These are phyloP conservation scores for Morpho deidamia DNA, from an alignment of 2,888 invertebrate genomes.

Conservation along the genomic window DNA sequence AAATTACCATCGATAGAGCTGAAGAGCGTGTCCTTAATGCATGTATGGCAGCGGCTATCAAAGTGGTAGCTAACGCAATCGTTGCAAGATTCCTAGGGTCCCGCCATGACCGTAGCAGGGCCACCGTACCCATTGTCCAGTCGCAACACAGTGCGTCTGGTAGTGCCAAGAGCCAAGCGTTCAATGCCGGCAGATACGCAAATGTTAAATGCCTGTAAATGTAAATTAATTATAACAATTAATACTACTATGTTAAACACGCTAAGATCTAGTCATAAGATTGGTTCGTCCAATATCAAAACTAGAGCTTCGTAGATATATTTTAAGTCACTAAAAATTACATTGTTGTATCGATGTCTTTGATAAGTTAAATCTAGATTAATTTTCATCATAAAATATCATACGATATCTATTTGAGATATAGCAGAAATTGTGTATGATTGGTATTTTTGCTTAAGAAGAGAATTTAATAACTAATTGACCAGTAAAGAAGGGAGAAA, in stretches of 20 bases:
- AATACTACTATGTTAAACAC: background rate
- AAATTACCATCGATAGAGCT: conserved; percentile 65
- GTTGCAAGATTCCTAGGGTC: conserved; percentile 92
- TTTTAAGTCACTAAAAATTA: too few relatives aligned
- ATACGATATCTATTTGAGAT: too few relatives aligned
- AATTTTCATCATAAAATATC: too few relatives aligned
- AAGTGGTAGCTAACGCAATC: conserved; percentile 80
- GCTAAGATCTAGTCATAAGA: background rate
- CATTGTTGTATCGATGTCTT: too few relatives aligned
- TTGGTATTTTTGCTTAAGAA: too few relatives aligned
- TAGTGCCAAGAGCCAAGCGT: conserved; percentile 92
- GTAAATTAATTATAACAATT: background rate
- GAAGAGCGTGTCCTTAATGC: conserved; percentile 62
- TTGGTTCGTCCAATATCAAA: background rate
- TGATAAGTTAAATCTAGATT: too few relatives aligned
- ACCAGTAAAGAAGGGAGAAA: too few relatives aligned
- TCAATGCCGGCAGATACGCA: conserved; percentile 94
- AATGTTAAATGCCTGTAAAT: conserved; percentile 89
- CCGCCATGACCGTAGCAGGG: conserved; percentile 86
- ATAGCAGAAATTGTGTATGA: too few relatives aligned
- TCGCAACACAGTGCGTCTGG: conserved; percentile 96
- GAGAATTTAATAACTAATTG: too few relatives aligned
- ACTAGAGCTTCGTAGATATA: too few relatives aligned
- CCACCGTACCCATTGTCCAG: conserved; percentile 99
- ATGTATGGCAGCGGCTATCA: conserved; percentile 78